Evolutionary conservation across 2,888 invertebrate species (phyloP), one percentile per base, ranked within the genome.

Genomic region (Apodemia mormo): DNA sequence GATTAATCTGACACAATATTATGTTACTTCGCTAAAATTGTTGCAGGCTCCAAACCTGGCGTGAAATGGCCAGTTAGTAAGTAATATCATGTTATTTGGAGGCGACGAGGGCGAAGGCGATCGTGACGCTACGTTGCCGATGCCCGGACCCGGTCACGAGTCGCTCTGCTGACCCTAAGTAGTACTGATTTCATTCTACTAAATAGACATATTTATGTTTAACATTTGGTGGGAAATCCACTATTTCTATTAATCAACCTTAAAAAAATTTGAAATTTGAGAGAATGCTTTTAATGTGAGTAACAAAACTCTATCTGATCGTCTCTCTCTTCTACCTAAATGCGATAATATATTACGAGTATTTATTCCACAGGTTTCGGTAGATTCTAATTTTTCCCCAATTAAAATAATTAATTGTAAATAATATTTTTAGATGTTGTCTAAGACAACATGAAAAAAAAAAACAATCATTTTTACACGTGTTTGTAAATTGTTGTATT

Each of bases 61-160:
- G 91, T 90, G 90, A 91, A 92, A 90, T 90, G 86, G 88, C 87
- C 90, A 88, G 91, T 92, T 90, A 91, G 90, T 89, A 86, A 90
- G 88, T 89, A 91, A 90, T 90, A 90, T 88, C 88, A 86, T 89
- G 91, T 92, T 89, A 88, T 91, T 89, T 87, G 86, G 85, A 85
- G 83, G 86, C 83, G 87, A 88, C 85, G 86, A 85, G 86, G 84
- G 86, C 84, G 84, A 83, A 80, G 85, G 84, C 85, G 82, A 81
- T 90, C 92, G 92, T 91, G 91, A 90, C 87, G 85, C 75, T 77
- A 78, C 81, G 74, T 72, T 74, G 77, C 73, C 78, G 75, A 82
- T 82, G 85, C 84, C 83, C 84, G 82, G 82, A 82, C 80, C 78
- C 80, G 85, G 89, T 92, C 92, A 91, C 92, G 92, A 92, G 84